Conservation (phyloP, 2,888 invertebrate species). For the Callyntrura guangdongensis region DNA sequence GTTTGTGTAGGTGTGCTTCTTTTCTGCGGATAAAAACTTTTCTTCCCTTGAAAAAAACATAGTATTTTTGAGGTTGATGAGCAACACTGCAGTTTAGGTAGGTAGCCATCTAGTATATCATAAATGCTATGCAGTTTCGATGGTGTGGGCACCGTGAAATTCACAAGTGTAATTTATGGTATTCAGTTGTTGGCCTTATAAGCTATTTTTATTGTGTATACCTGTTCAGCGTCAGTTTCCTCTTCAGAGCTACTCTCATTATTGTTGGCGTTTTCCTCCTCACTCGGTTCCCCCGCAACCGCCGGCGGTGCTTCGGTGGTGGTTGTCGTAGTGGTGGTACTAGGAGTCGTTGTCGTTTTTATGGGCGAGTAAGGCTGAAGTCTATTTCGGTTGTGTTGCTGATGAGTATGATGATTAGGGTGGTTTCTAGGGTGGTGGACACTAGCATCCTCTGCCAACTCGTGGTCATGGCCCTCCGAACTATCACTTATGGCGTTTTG, state of each 20-base stretch:
- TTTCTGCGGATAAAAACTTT: neutral
- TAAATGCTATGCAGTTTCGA: neutral
- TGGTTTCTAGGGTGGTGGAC: slow-evolving; percentile 59
- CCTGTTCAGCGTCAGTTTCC: slow-evolving; percentile 65
- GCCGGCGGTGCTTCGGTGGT: slow-evolving; percentile 42
- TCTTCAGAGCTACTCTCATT: slow-evolving; percentile 57
- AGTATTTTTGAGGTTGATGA: neutral
- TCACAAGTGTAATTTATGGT: neutral
- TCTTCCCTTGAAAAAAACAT: slow-evolving; percentile 14
- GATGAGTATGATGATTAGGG: slow-evolving; percentile 54
- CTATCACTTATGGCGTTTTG: slow-evolving; percentile 64
- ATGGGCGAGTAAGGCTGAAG: slow-evolving; percentile 63
- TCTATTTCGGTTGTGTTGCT: slow-evolving; percentile 43
- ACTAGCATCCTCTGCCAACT: slow-evolving; percentile 59
- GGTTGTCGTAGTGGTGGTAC: slow-evolving; percentile 52
- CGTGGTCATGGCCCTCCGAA: slow-evolving; percentile 33
- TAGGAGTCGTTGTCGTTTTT: slow-evolving; percentile 40
- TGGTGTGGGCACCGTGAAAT: neutral
- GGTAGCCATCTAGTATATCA: too few relatives aligned
- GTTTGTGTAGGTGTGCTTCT: neutral
- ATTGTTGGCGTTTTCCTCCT: slow-evolving; percentile 50
- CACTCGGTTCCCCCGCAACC: slow-evolving; percentile 35
- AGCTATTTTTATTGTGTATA: neutral
- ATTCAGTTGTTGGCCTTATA: too few relatives aligned
- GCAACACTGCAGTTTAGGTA: too few relatives aligned